Conservation (phyloP, 2,113 vertebrate species). For the Rhinolophus ferrumequinum region DNA sequence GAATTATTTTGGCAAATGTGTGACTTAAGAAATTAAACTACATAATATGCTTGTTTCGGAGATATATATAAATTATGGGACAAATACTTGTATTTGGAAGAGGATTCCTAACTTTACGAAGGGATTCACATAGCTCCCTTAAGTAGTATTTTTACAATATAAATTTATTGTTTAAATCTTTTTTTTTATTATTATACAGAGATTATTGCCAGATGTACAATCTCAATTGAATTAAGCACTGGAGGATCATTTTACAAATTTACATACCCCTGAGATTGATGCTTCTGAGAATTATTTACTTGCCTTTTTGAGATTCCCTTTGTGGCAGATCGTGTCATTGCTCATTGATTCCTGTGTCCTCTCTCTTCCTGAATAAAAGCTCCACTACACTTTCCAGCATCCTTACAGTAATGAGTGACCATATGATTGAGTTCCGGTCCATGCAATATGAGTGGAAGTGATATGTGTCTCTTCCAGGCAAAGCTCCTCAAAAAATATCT, state of each 20-base stretch:
- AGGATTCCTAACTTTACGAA: background rate
- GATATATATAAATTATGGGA: background rate
- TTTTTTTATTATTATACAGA: background rate
- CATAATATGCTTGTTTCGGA: background rate
- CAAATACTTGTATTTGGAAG: background rate
- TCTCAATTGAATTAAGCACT: background rate
- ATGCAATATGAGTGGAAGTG: background rate
- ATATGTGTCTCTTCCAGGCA: background rate
- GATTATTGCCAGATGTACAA: background rate
- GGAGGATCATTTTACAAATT: background rate
- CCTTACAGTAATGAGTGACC: background rate
- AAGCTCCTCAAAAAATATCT: accelerated
- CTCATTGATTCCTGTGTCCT: background rate
- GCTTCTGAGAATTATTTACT: background rate
- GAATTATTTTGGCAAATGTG: background rate
- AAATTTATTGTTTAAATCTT: background rate
- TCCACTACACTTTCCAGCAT: background rate
- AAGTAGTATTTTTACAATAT: background rate
- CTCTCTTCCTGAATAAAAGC: background rate
- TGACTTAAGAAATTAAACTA: background rate
- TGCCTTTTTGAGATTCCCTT: background rate
- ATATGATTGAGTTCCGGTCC: background rate
- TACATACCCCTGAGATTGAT: background rate
- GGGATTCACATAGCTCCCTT: background rate
- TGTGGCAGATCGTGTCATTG: background rate